Percentiles rank a stretch among this genome's conserved stretches.
phyloP scores from a whole-genome alignment of 2,888 invertebrate genomes.

The Autographa gamma region DNA sequence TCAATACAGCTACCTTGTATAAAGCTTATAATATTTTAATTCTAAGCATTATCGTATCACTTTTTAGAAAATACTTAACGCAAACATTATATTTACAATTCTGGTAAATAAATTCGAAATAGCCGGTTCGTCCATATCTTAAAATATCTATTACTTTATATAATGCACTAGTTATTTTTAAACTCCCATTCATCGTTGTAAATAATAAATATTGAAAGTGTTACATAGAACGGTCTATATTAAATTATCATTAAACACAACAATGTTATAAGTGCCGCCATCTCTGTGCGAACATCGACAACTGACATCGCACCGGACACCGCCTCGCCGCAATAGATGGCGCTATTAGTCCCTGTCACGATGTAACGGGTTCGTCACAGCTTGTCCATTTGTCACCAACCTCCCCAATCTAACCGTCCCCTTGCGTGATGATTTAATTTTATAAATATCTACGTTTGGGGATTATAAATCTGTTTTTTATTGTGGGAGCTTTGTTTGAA shows the following conservation, averaged over 20 bases:
- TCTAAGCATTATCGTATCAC: neutral
- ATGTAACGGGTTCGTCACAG: constrained; percentile 75
- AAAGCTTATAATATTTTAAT: neutral
- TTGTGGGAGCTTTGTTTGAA: constrained; percentile 37
- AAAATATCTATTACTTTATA: too few relatives aligned
- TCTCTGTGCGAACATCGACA: constrained; percentile 64
- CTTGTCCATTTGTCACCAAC: constrained; percentile 80
- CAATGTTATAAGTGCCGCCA: constrained; percentile 53
- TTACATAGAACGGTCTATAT: neutral
- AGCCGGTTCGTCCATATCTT: too few relatives aligned
- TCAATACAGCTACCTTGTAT: neutral
- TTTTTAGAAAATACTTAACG: neutral
- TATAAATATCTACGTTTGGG: constrained; percentile 65
- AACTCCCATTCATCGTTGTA: too few relatives aligned
- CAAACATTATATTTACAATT: too few relatives aligned
- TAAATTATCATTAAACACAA: neutral
- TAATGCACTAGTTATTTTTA: too few relatives aligned
- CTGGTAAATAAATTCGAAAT: too few relatives aligned
- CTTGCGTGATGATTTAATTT: constrained; percentile 82
- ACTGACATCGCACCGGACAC: constrained; percentile 71
- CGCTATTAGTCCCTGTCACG: constrained; percentile 82
- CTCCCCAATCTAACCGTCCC: constrained; percentile 64
- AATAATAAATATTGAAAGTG: neutral
- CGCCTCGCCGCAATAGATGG: constrained; percentile 82
- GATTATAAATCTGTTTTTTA: constrained; percentile 63